Evolutionary conservation across 2,797 vertebrate species (phyloP), one percentile per base, ranked within the genome.

Genomic region (Anolis apletophallus): DNA sequence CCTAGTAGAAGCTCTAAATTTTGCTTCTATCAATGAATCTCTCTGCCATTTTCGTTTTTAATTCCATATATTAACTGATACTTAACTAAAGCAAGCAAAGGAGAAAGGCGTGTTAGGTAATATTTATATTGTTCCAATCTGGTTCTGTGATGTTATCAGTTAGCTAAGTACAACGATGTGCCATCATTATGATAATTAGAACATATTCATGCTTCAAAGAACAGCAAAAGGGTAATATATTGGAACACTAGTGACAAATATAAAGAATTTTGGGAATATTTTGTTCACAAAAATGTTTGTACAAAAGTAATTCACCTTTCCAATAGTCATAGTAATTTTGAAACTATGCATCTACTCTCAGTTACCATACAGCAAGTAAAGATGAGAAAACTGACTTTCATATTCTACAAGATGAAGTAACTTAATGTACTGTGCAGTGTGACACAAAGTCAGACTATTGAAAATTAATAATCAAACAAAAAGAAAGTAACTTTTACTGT

Each of bases 401-500:
- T 1, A 26, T n/a, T 21, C 23, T 40, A 12, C 4, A 85, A 17
- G 17, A 29, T 79, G 23, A 85, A 68, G 52, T 17, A 72, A 17
- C 36, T 59, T 19, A 40, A 71, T 78, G 55, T 7, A 71, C 36
- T 52, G 46, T 50, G 57, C 17, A 52, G 12, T 57, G 34, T 40
- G 40, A 73, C 69, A n/a, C 3, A 77, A 68, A 71, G 1, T 29
- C 71, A 87, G 77, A 5, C 1, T 81, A 83, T 80, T 87, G 85
- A 29, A 26, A 89, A 57, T 46, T 81, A 52, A 29, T 57, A 82
- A 40, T 5, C 9, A 34, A 54, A 23, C 5, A 29, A 19, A 89
- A 73, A 85, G 26, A 67, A 79, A 81, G 81, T 9, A 11, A 78
- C 4, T 84, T 55, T 64, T 34, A 64, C 83, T 3, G 89, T 88